Percentiles rank a stretch among this genome's conserved stretches.
Evolutionary conservation across 2,888 invertebrate genomes (phyloP).

Genomic region (Calameuta pallipes): DNA sequence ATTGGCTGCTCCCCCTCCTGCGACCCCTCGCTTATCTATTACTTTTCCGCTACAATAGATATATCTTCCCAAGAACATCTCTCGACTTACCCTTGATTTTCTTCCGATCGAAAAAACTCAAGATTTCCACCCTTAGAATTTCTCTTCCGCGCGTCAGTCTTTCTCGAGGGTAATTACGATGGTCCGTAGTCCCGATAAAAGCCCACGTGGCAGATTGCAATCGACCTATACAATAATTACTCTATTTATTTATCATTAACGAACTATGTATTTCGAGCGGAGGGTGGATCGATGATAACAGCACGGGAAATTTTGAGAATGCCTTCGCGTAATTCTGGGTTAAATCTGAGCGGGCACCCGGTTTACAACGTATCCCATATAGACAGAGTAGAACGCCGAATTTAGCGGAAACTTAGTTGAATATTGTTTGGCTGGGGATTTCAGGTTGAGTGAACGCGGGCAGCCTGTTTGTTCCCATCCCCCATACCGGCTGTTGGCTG

Average conservation of each 20-base stretch:
- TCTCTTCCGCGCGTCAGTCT: too few relatives aligned
- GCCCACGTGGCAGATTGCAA: too few relatives aligned
- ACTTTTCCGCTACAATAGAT: too few relatives aligned
- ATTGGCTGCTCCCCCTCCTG: background rate
- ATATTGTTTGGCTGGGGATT: slow-evolving; percentile 57
- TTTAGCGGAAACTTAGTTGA: slow-evolving; percentile 59
- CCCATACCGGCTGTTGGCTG: slow-evolving; percentile 3
- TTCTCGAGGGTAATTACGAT: too few relatives aligned
- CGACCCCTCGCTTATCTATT: too few relatives aligned
- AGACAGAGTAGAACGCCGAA: slow-evolving; percentile 45
- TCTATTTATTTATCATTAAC: background rate
- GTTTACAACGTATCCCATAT: slow-evolving; percentile 18
- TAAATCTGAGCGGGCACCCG: slow-evolving; percentile 13
- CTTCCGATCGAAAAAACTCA: too few relatives aligned
- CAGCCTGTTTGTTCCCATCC: slow-evolving; percentile 35
- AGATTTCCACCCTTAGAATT: too few relatives aligned
- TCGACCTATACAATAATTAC: too few relatives aligned
- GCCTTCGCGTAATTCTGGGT: background rate
- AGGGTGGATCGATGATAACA: background rate
- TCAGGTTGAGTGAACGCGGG: slow-evolving; percentile 47
- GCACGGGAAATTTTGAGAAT: background rate
- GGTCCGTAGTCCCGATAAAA: too few relatives aligned
- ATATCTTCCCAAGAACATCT: slow-evolving; percentile 11
- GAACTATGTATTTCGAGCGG: background rate
- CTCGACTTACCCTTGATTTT: slow-evolving; percentile 6